Evolutionary conservation across 2,888 invertebrate species (phyloP).

Genomic region (Baccha elongata): DNA sequence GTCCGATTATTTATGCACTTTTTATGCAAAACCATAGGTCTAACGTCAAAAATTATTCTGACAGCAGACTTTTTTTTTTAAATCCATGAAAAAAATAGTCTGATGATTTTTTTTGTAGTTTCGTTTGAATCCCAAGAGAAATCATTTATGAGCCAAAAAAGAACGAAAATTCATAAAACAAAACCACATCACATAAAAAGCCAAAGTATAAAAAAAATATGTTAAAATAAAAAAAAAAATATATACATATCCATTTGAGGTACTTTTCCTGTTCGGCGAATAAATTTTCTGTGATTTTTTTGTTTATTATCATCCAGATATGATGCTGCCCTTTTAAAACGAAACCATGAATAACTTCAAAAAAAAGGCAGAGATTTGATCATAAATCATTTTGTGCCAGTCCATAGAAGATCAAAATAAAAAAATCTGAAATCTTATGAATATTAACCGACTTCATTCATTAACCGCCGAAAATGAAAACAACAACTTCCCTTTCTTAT

Average conservation of each 20-base stretch:
- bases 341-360: conserved; percentile 45
- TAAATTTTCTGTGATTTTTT: conserved; percentile 40
- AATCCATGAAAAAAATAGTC: conserved; percentile 2
- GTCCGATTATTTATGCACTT: conserved; percentile 79
- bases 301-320: conserved; percentile 23
- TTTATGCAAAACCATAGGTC: conserved; percentile 79
- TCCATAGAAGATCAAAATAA: conserved; percentile 1
- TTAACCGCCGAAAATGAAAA: conserved; percentile 40
- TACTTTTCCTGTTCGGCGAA: conserved; percentile 33
- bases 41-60: conserved; percentile 47
- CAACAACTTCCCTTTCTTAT: conserved; percentile 10
- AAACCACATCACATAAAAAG: conserved; percentile 59
- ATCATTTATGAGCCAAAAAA: conserved; percentile 49
- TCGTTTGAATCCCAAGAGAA: conserved; percentile 44
- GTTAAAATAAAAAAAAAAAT: background rate
- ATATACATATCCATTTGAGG: background rate
- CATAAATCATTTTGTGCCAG: conserved; percentile 65
- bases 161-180: conserved; percentile 48
- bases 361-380: conserved; percentile 52
- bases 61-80: conserved; percentile 9
- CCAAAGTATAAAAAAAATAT: conserved; percentile 6
- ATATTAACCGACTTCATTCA: conserved; percentile 68
- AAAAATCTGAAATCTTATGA: conserved; percentile 39
- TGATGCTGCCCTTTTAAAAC: conserved; percentile 17
- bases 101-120: conserved; percentile 30